These are phyloP conservation scores for Drosophila anceps DNA, from an alignment of 2,888 invertebrate genomes.

Conservation along the genomic window DNA sequence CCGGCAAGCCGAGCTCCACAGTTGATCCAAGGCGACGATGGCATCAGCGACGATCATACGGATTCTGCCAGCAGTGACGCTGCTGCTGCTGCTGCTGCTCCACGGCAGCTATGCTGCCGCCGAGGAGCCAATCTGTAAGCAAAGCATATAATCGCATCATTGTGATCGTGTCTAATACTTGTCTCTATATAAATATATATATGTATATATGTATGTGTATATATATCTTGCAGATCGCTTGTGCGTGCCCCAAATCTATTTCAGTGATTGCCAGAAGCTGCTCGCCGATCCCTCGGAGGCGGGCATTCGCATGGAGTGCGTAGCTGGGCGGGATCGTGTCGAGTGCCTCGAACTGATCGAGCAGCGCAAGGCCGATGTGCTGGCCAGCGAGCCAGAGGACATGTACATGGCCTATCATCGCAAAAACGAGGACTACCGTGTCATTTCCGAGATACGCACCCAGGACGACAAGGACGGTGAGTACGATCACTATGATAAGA, in stretches of 20 bases:
- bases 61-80: constrained; percentile 38
- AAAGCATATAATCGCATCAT: background rate
- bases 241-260: constrained; percentile 89
- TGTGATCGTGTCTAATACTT: background rate
- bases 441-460: constrained; percentile 92
- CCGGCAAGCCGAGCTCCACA: constrained; percentile 64
- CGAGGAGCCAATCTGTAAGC: constrained; percentile 74
- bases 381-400: constrained; percentile 94
- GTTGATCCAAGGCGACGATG: constrained; percentile 59
- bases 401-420: constrained; percentile 93
- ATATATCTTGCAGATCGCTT: constrained; percentile 87
- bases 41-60: constrained; percentile 31
- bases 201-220: background rate
- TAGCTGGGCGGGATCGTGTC: constrained; percentile 90
- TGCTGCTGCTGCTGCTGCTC: constrained; percentile 36
- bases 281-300: constrained; percentile 85
- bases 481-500: constrained; percentile 14
- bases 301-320: constrained; percentile 88
- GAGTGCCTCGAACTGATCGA: constrained; percentile 91
- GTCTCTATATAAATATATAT: background rate
- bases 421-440: constrained; percentile 90
- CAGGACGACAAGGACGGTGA: constrained; percentile 91
- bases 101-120: constrained; percentile 37
- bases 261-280: constrained; percentile 88
- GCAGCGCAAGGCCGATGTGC: constrained; percentile 92